Evolutionary conservation across 2,797 vertebrate genomes (phyloP).

Genomic region (Onychomys leucogaster): DNA sequence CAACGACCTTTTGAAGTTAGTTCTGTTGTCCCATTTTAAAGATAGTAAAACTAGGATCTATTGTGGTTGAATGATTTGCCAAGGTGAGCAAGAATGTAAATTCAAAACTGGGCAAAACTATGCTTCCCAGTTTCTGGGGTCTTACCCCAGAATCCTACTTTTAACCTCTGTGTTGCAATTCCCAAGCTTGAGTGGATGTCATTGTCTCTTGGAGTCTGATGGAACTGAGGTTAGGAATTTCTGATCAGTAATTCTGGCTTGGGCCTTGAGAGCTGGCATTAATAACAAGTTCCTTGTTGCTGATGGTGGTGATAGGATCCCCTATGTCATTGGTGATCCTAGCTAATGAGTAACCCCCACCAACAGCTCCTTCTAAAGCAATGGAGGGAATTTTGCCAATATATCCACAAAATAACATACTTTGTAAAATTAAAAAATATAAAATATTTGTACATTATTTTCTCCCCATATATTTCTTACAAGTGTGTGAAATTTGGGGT

Average conservation of each 20-base stretch:
- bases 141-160: neutral
- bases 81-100: neutral
- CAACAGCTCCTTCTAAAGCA: neutral
- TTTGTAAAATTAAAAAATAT: slow-evolving; percentile 23
- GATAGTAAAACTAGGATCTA: neutral
- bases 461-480: neutral
- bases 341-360: neutral
- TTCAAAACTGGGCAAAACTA: neutral
- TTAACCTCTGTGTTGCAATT: neutral
- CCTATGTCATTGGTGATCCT: neutral
- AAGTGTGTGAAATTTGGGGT: neutral
- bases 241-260: neutral
- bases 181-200: neutral
- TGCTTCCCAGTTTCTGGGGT: neutral
- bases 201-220: neutral
- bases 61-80: neutral
- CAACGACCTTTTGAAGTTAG: neutral
- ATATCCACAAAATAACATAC: neutral
- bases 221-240: neutral
- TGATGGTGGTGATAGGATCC: neutral
- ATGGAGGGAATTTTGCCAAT: neutral
- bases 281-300: neutral
- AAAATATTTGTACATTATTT: neutral
- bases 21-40: neutral
- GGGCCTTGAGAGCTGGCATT: neutral